A percentile compares a stretch with the other conserved stretches of the same genome.
phyloP scores from a whole-genome alignment of 2,113 vertebrate genomes.

The Romanogobio albipinnatus region DNA sequence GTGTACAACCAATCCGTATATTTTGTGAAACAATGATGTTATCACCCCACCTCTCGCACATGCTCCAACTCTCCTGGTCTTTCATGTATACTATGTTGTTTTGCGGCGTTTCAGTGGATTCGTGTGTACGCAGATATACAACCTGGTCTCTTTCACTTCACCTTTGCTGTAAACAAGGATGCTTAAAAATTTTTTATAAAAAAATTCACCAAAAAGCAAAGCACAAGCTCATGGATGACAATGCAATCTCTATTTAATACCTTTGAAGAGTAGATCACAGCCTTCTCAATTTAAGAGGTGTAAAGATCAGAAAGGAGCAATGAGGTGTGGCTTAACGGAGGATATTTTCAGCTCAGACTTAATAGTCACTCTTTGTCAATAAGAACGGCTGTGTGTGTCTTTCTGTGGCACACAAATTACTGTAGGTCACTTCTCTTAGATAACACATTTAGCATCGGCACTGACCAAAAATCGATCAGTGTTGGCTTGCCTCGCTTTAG shows the following conservation, averaged over 20 bases:
- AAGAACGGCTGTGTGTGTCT: neutral
- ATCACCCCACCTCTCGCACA: too few species aligned
- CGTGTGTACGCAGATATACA: too few species aligned
- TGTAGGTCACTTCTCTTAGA: slow-evolving; percentile 22
- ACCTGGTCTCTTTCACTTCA: neutral
- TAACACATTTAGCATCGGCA: slow-evolving; percentile 46
- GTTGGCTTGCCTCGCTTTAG: slow-evolving; percentile 29
- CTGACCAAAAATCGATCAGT: slow-evolving; percentile 48
- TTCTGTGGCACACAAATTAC: slow-evolving; percentile 30
- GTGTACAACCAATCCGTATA: too few species aligned
- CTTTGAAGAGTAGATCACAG: slow-evolving; percentile 4
- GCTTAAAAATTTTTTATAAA: too few species aligned
- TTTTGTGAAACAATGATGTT: too few species aligned
- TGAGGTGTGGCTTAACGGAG: neutral
- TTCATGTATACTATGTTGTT: too few species aligned
- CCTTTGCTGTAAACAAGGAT: neutral
- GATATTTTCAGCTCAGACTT: neutral
- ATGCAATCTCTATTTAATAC: neutral
- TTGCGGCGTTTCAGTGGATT: too few species aligned
- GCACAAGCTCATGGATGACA: neutral
- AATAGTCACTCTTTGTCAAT: slow-evolving; percentile 21
- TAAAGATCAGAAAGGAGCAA: slow-evolving; percentile 21
- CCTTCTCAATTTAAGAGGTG: neutral
- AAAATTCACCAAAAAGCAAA: too few species aligned
- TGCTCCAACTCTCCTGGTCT: too few species aligned